Conservation (phyloP, 2,888 invertebrate genomes). For the Aelia acuminata region DNA sequence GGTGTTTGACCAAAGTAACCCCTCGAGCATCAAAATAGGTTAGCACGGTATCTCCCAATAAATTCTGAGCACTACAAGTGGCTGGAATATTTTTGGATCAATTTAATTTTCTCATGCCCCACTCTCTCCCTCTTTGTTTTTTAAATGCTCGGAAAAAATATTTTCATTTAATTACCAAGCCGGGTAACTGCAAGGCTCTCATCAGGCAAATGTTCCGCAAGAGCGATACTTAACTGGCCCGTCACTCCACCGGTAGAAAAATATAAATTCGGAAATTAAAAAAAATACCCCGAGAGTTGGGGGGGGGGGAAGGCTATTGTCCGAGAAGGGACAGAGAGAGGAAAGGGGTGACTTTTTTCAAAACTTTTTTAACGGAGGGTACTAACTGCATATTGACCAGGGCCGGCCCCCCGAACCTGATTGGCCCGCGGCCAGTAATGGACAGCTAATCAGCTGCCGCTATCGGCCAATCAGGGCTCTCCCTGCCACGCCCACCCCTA, state of each 20-base stretch:
- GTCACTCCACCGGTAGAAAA: conserved; percentile 5
- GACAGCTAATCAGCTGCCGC: conserved; percentile 63
- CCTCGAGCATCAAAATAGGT: too few relatives aligned
- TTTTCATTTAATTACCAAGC: conserved; percentile 36
- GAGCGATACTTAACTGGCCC: conserved; percentile 35
- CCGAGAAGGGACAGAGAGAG: neutral
- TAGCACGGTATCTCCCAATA: too few relatives aligned
- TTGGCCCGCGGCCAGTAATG: conserved; percentile 60
- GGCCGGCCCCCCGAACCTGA: conserved; percentile 1
- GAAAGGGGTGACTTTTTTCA: conserved; percentile 47
- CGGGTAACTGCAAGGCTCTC: neutral
- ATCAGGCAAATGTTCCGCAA: conserved; percentile 38
- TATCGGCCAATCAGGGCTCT: conserved; percentile 59
- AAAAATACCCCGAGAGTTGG: neutral
- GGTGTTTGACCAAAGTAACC: too few relatives aligned
- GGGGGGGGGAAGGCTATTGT: neutral
- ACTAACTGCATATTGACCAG: conserved; percentile 48
- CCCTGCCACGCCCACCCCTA: conserved; percentile 45
- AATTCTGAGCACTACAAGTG: too few relatives aligned
- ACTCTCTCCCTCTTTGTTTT: too few relatives aligned
- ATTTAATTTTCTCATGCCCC: too few relatives aligned
- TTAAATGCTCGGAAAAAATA: neutral
- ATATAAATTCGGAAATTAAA: conserved; percentile 42
- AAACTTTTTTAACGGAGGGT: conserved; percentile 3
- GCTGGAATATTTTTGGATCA: neutral